Conservation (phyloP, 1,140 invertebrate genomes). For the Stegodyphus mimosarum region DNA sequence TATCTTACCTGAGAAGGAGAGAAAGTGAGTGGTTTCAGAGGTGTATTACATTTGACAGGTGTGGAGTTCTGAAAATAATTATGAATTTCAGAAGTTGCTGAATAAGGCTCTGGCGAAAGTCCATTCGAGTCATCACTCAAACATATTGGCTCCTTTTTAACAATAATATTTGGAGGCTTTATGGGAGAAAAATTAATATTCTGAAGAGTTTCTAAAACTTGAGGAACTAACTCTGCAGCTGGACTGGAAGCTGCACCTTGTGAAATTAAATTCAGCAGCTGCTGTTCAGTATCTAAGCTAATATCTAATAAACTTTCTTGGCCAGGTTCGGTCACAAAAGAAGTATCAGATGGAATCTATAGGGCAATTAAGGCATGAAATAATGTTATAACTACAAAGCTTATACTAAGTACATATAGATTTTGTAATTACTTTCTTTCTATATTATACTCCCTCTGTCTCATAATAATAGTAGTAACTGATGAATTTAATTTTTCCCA, state of each 20-base stretch:
- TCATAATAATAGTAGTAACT: background rate
- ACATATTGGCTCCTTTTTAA: background rate
- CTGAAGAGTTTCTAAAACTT: background rate
- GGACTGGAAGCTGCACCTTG: background rate
- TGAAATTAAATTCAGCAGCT: conserved; percentile 17
- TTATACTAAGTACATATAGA: background rate
- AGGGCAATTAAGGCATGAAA: background rate
- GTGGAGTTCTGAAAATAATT: conserved; percentile 1
- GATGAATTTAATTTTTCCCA: background rate
- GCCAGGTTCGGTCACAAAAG: conserved; percentile 1
- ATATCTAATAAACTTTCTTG: conserved; percentile 15
- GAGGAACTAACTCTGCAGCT: background rate
- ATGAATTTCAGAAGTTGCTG: background rate
- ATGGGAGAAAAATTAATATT: background rate
- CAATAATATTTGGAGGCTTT: background rate
- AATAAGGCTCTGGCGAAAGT: background rate
- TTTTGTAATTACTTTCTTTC: background rate
- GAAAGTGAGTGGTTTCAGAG: conserved; percentile 20
- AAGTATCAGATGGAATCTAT: background rate
- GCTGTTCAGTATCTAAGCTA: conserved; percentile 2
- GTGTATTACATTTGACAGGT: conserved; percentile 13
- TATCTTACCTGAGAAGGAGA: conserved; percentile 37
- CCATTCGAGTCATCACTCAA: background rate
- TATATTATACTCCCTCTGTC: background rate
- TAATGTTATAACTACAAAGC: background rate